Percentiles rank a stretch among this genome's conserved stretches.
Evolutionary conservation across 92 coral and sea anemone species (phyloP).

Genomic region (Actinostola sp.): DNA sequence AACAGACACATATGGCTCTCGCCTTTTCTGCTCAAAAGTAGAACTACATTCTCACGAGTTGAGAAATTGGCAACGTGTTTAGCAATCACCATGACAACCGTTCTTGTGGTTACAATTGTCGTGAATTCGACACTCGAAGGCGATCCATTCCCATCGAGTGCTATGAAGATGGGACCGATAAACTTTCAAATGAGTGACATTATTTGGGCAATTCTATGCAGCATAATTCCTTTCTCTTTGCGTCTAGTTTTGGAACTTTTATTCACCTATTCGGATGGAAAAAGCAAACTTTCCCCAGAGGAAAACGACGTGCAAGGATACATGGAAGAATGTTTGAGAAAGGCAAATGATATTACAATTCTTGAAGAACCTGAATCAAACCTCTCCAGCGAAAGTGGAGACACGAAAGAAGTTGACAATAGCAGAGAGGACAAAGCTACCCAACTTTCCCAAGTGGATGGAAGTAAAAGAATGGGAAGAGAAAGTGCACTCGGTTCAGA

Average conservation of each 20-base stretch:
- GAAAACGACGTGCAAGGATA: slow-evolving; percentile 36
- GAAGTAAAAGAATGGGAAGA: background rate
- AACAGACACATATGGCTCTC: slow-evolving; percentile 69
- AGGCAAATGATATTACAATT: slow-evolving; percentile 29
- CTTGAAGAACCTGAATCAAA: slow-evolving; percentile 35
- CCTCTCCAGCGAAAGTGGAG: background rate
- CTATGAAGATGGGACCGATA: slow-evolving; percentile 46
- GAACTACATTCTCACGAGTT: slow-evolving; percentile 41
- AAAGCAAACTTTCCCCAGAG: slow-evolving; percentile 3
- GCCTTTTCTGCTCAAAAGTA: slow-evolving; percentile 30
- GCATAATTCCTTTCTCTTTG: slow-evolving; percentile 41
- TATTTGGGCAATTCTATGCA: slow-evolving; percentile 44
- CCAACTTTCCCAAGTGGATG: background rate
- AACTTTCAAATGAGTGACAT: slow-evolving; percentile 43
- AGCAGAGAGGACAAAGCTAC: background rate
- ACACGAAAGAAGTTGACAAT: background rate
- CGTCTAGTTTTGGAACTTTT: slow-evolving; percentile 50
- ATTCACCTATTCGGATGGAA: slow-evolving; percentile 34
- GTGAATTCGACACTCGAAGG: slow-evolving; percentile 23
- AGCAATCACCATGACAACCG: slow-evolving; percentile 30
- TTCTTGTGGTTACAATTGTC: slow-evolving; percentile 29
- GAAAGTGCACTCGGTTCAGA: slow-evolving; percentile 6
- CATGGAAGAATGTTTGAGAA: slow-evolving; percentile 21
- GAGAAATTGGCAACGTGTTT: slow-evolving; percentile 55
- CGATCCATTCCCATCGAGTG: slow-evolving; percentile 17